phyloP scores from a whole-genome alignment of 2,888 invertebrate genomes.

The Ochropleura plecta region DNA sequence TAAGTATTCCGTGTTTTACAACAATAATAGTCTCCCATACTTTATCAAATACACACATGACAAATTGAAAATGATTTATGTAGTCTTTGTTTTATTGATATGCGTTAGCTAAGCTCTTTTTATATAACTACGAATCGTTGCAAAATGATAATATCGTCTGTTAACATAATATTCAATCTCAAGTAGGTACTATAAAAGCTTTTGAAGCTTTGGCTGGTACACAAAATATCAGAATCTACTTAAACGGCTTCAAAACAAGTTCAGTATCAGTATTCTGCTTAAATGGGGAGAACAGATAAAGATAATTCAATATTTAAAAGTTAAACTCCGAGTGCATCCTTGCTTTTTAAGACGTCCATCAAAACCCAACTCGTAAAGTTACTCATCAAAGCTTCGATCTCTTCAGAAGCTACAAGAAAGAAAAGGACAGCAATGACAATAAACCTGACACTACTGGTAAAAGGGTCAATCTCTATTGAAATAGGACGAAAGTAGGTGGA shows the following conservation, averaged over 20 bases:
- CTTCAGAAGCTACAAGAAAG: slow-evolving; percentile 20
- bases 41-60: neutral
- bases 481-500: slow-evolving; percentile 57
- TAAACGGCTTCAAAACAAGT: neutral
- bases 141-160: slow-evolving; percentile 8
- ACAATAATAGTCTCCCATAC: neutral
- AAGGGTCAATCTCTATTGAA: slow-evolving; percentile 32
- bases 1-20: neutral
- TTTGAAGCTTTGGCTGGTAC: neutral
- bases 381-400: slow-evolving; percentile 7
- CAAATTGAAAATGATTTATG: slow-evolving; percentile 15
- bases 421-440: slow-evolving; percentile 33
- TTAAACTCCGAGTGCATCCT: neutral
- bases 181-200: neutral
- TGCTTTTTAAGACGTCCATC: slow-evolving; percentile 19
- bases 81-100: slow-evolving; percentile 35
- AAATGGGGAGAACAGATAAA: neutral
- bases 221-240: neutral
- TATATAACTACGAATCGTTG: slow-evolving; percentile 26
- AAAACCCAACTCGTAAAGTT: slow-evolving; percentile 21
- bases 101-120: slow-evolving; percentile 35
- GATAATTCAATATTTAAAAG: neutral
- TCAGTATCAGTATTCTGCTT: neutral
- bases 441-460: slow-evolving; percentile 31
- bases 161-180: slow-evolving; percentile 25